Percentiles rank a stretch among this genome's conserved stretches.
These are phyloP conservation scores for Gracilinanus agilis DNA, from an alignment of 2,113 vertebrate species.

Conservation along the genomic window DNA sequence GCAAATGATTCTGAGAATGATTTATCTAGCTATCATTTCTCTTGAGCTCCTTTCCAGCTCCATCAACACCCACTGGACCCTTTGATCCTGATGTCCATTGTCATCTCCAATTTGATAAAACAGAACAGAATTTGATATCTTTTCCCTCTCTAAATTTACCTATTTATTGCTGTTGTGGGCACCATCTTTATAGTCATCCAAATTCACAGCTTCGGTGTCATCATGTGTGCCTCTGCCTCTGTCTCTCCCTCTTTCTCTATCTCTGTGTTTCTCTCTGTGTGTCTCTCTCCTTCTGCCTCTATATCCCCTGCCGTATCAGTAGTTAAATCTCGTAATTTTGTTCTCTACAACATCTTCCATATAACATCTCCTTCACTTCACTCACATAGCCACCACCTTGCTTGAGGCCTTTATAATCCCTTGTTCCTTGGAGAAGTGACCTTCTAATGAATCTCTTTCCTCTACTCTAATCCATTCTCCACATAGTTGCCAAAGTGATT, in stretches of 20 bases:
- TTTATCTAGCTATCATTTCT: neutral
- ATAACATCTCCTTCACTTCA: neutral
- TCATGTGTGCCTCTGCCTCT: neutral
- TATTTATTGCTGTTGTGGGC: neutral
- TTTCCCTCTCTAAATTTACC: neutral
- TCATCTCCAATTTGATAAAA: too few species aligned
- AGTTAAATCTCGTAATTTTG: neutral
- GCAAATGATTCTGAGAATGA: neutral
- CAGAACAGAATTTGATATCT: neutral
- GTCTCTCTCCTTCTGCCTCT: too few species aligned
- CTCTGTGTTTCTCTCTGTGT: neutral
- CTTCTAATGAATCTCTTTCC: neutral
- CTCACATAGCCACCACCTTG: neutral
- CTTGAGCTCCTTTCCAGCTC: neutral
- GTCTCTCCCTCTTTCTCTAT: neutral
- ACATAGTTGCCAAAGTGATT: neutral
- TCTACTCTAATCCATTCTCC: neutral
- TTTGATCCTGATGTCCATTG: neutral
- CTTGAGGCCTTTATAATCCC: neutral
- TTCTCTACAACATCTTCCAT: neutral
- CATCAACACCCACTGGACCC: neutral
- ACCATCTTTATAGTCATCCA: neutral
- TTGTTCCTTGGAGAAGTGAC: neutral
- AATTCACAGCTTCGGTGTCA: neutral
- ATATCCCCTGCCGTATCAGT: neutral